phyloP scores from a whole-genome alignment of 2,113 vertebrate species.

The Bufo gargarizans region DNA sequence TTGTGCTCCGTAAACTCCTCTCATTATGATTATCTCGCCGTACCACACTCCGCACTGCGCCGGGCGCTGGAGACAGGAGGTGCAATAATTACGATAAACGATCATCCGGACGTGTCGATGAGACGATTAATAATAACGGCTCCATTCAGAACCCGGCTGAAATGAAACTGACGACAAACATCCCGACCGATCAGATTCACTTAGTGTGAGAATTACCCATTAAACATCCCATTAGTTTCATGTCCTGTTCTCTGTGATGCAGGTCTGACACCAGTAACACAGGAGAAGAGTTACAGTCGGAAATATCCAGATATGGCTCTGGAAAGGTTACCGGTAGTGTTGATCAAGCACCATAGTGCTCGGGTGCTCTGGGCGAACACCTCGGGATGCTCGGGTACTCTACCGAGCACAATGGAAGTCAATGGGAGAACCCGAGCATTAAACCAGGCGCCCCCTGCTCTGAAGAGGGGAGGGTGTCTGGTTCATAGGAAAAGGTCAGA shows the following conservation, averaged over 20 bases:
- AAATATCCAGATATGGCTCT: not conserved
- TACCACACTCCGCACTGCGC: not conserved
- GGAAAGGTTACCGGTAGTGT: too few relatives aligned
- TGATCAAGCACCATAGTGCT: too few relatives aligned
- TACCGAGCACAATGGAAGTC: too few relatives aligned
- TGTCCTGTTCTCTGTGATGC: not conserved
- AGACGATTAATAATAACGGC: not conserved
- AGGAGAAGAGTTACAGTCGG: not conserved
- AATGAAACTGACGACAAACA: slow-evolving; percentile 25
- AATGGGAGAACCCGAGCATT: too few relatives aligned
- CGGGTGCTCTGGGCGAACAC: too few relatives aligned
- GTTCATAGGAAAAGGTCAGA: too few relatives aligned
- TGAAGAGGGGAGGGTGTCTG: too few relatives aligned
- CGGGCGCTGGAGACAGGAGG: not conserved
- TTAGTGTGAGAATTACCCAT: slow-evolving; percentile 21
- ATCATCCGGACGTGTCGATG: not conserved
- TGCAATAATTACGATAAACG: slow-evolving; percentile 12
- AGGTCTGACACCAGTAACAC: not conserved
- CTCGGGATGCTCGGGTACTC: too few relatives aligned
- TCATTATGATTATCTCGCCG: not conserved
- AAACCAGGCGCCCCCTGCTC: too few relatives aligned
- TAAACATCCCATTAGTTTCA: slow-evolving; percentile 15
- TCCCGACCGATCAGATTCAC: not conserved
- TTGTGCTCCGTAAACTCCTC: not conserved
- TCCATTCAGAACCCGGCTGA: not conserved